Conservation (phyloP, 2,113 vertebrate genomes). For the Diadophis punctatus region DNA sequence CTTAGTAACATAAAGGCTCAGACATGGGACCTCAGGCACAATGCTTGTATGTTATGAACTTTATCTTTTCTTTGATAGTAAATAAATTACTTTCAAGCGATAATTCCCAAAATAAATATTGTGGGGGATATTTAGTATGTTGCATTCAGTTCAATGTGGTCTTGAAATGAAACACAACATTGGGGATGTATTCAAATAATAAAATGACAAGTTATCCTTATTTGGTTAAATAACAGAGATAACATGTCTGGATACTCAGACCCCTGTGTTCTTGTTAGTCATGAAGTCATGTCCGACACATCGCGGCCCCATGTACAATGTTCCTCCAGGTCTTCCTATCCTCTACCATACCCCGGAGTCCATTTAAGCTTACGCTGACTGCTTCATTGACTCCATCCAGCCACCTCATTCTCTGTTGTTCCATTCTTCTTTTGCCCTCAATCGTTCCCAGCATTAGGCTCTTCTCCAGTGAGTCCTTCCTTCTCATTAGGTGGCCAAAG, state of each 20-base stretch:
- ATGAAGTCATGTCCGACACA: too few species aligned
- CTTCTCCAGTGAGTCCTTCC: too few species aligned
- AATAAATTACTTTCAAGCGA: neutral
- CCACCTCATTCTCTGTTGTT: too few species aligned
- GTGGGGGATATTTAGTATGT: neutral
- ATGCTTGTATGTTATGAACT: neutral
- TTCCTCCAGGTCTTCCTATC: too few species aligned
- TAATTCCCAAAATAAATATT: neutral
- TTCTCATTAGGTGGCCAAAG: too few species aligned
- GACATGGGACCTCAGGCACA: neutral
- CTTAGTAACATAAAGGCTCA: neutral
- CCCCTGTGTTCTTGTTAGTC: neutral
- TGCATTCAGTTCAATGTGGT: neutral
- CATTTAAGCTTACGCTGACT: too few species aligned
- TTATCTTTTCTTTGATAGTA: neutral
- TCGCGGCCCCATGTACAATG: too few species aligned
- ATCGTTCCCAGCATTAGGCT: too few species aligned
- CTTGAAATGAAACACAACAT: neutral
- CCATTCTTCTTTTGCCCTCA: too few species aligned
- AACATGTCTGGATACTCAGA: neutral
- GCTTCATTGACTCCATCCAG: too few species aligned
- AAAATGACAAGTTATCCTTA: neutral
- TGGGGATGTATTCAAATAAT: neutral
- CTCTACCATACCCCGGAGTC: too few species aligned
- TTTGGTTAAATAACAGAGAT: neutral